Base-by-base conservation (phyloP, 2,888 invertebrate genomes). In the Lutraria lutraria region DNA sequence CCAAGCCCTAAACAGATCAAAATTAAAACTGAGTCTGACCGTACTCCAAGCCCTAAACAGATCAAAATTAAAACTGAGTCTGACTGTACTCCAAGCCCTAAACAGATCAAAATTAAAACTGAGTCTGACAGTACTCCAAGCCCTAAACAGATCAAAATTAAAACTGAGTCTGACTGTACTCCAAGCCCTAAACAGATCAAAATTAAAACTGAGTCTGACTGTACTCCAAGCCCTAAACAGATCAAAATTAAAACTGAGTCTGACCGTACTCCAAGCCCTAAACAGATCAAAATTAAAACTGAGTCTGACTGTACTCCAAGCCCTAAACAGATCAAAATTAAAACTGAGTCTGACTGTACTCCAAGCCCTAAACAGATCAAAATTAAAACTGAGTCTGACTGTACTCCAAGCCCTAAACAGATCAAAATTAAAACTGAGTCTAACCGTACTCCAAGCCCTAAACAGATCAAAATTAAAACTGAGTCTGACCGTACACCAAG, bases 191-290 rank as follows among this genome's bases (percentile, higher is more conserved):
- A 29, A 19, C 76, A 60, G 29, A 82, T 81, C n/a, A 68, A 25
- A 68, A 68, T 25, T 29, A 97, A 94, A 1, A 97, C 95, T 31
- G 97, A n/a, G 96, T 95, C 86, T 97, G 95, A 1, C 96, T 96
- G 87, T 96, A 92, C 31, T 95, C 94, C 81, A 96, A 93, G 25
- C 97, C 97, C 97, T 97, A n/a, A 29, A 19, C 76, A 60, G 29
- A 82, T 81, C n/a, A 68, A 25, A 68, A 68, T 25, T 29, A 97
- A 94, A 1, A 97, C 95, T 31, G 97, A n/a, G 96, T 95, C 86
- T 97, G 95, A 1, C 96, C 96, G 87, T 96, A 92, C 31, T 95
- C 94, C 81, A 96, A 93, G 25, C 97, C 97, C 97, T 97, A n/a
- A 29, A 19, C 76, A 60, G 29, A 82, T 81, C n/a, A 68, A 25